Base-by-base conservation (phyloP, 1,140 invertebrate genomes). In the Drosophila sulfurigaster region DNA sequence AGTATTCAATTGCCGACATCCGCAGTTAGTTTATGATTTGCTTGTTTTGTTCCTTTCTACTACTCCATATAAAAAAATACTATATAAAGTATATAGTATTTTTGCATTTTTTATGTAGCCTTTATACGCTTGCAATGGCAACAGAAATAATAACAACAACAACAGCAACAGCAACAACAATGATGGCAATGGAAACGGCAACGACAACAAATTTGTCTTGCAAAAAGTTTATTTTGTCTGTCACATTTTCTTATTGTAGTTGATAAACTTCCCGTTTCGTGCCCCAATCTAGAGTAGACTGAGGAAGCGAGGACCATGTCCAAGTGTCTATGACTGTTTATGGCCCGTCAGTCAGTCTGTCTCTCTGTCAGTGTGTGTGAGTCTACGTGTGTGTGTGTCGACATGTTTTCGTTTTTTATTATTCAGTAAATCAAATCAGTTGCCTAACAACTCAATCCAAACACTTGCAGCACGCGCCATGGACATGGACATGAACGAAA, bases 341-440 rank as follows among this genome's bases (percentile, higher is more conserved):
- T 89, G 81, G 85, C 64, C 81, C 70, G 63, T 67, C 51, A 32
- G n/a, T 57, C 41, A 52, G 25, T 68, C 41, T 45, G 48, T 65
- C 65, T 45, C 58, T 56, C 28, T 62, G 57, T 57, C 43, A 41
- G 20, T 67, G 68, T 70, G 30, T 81, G 71, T 69, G 72, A 59
- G 49, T 56, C 15, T 70, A 49, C 11, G 30, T 69, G 38, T 58
- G 41, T 73, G 77, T 69, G 68, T 65, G 63, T 68, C 45, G 56
- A 63, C 66, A 82, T 83, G 80, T 75, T 82, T 89, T 74, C 81
- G 85, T 78, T 87, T 83, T 87, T 87, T 87, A 87, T 87, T 88
- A 87, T 87, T 89, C 85, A 89, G 85, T 89, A 89, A 89, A 89
- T 89, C 85, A 89, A 89, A 89, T 89, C 85, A 89, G 85, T 89